Percentiles rank a stretch among this genome's conserved stretches.
phyloP scores from a whole-genome alignment of 2,113 vertebrate genomes.

The Boulengerochromis microlepis region DNA sequence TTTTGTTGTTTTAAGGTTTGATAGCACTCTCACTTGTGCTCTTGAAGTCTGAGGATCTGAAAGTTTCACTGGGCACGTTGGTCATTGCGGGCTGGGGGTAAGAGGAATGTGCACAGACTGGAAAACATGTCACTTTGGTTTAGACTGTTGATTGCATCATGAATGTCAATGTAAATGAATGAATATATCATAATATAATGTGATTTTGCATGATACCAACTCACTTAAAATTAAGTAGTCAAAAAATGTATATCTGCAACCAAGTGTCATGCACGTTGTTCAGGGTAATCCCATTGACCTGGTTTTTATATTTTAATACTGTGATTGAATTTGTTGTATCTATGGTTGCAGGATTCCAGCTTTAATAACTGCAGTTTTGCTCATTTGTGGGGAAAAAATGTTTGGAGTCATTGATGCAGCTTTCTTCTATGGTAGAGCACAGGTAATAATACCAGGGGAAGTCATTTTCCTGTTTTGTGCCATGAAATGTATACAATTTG shows the following conservation, averaged over 20 bases:
- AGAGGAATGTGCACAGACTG: not conserved
- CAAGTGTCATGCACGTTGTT: not conserved
- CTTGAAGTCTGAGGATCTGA: constrained; percentile 73
- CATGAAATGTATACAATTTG: not conserved
- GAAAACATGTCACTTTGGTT: not conserved
- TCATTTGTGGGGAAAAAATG: constrained; percentile 76
- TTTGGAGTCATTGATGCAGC: constrained; percentile 77
- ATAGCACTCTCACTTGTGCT: constrained; percentile 87
- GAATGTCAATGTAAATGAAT: not conserved
- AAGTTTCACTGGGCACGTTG: constrained; percentile 75
- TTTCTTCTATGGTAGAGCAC: constrained; percentile 87
- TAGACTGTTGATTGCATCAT: too few relatives aligned
- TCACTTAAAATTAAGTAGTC: rapidly evolving
- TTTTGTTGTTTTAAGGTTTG: constrained; percentile 73
- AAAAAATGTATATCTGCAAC: rapidly evolving
- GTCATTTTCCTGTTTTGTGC: not conserved
- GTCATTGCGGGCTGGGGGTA: constrained; percentile 87
- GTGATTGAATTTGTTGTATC: not conserved
- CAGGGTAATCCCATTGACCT: not conserved
- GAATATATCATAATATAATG: rapidly evolving
- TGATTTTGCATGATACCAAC: rapidly evolving
- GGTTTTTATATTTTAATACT: not conserved
- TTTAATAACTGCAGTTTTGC: constrained; percentile 76
- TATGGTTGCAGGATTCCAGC: constrained; percentile 76
- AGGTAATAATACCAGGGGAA: constrained; percentile 70